phyloP scores from a whole-genome alignment of 2,888 invertebrate species.

The Drosophila pseudotakahashii region DNA sequence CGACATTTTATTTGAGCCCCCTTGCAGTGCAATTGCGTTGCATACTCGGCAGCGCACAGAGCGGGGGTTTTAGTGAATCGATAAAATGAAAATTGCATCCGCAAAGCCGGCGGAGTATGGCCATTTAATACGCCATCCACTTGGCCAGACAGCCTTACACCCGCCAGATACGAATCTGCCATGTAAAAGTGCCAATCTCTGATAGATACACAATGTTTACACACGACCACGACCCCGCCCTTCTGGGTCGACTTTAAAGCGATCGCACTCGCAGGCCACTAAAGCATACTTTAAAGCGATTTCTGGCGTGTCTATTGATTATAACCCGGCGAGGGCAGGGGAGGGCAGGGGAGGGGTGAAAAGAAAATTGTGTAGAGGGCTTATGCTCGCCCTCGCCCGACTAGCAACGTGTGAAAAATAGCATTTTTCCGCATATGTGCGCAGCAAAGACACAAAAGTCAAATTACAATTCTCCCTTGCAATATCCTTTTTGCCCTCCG shows the following conservation, averaged over 20 bases:
- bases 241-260: neutral
- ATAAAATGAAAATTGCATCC: conserved; percentile 28
- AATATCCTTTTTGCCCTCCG: conserved; percentile 16
- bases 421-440: conserved; percentile 68
- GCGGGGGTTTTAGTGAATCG: conserved; percentile 9
- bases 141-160: conserved; percentile 15
- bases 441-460: conserved; percentile 48
- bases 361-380: conserved; percentile 2
- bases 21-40: conserved; percentile 39
- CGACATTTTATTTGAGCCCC: conserved; percentile 33
- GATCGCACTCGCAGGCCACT: neutral
- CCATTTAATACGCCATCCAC: conserved; percentile 16
- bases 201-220: neutral
- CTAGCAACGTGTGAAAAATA: conserved; percentile 72
- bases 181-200: neutral
- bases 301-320: neutral
- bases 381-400: conserved; percentile 34
- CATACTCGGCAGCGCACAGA: conserved; percentile 44
- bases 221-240: neutral
- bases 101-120: conserved; percentile 8
- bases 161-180: neutral
- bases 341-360: neutral
- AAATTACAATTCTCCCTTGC: conserved; percentile 58
- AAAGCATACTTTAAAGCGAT: conserved; percentile 11
- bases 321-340: neutral